A percentile compares a stretch with the other conserved stretches of the same genome.
Evolutionary conservation across 2,113 vertebrate species (phyloP).

Genomic region (Azemiops feae): DNA sequence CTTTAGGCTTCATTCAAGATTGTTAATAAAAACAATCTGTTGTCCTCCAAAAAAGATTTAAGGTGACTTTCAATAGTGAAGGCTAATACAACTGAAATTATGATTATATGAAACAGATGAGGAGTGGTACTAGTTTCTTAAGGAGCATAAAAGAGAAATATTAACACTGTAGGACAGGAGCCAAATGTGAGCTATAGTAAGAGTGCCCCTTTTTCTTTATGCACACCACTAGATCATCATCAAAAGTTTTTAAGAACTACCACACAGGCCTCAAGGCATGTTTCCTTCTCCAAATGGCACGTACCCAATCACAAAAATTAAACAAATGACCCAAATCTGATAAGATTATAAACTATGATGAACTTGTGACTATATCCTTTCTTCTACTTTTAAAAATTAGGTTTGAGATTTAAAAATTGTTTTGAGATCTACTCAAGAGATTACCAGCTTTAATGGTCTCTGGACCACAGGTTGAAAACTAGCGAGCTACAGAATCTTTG

Average conservation of each 20-base stretch:
- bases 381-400: not conserved
- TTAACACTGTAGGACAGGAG: not conserved
- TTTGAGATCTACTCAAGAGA: not conserved
- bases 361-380: not conserved
- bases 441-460: not conserved
- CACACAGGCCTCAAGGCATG: not conserved
- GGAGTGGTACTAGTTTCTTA: too few relatives aligned
- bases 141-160: not conserved
- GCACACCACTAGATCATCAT: not conserved
- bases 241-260: not conserved
- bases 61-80: not conserved
- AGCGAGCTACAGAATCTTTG: not conserved
- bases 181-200: not conserved
- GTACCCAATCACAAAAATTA: not conserved
- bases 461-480: not conserved
- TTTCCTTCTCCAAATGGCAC: not conserved
- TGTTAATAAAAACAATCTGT: not conserved
- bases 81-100: not conserved
- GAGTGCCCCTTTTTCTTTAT: not conserved
- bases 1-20: not conserved
- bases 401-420: not conserved
- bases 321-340: not conserved
- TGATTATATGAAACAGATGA: not conserved
- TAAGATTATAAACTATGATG: not conserved
- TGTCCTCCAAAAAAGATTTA: not conserved